These are phyloP conservation scores for Osmerus eperlanus DNA, from an alignment of 2,113 vertebrate genomes.

Conservation along the genomic window DNA sequence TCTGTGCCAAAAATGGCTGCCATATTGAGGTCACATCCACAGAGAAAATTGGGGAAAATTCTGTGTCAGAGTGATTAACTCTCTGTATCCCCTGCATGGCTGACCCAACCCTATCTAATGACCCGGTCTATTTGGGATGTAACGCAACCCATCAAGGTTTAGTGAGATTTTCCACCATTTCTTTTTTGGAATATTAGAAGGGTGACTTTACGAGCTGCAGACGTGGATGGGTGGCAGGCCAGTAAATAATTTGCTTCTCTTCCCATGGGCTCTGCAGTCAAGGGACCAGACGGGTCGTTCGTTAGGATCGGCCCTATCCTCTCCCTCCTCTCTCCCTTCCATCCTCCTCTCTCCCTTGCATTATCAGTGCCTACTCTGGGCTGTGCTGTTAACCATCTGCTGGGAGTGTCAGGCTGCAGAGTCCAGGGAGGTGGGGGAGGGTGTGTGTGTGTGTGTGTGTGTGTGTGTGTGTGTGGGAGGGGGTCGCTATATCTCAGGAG, in stretches of 20 bases:
- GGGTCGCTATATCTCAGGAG: slow-evolving; percentile 76
- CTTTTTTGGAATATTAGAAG: slow-evolving; percentile 30
- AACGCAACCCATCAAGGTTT: slow-evolving; percentile 5
- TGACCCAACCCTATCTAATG: background rate
- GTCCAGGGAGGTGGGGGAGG: slow-evolving; percentile 65
- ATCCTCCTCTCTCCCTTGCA: slow-evolving; percentile 78
- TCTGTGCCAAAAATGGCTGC: too few species aligned
- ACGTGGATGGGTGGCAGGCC: slow-evolving; percentile 36
- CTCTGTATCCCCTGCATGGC: background rate
- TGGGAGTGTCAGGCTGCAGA: slow-evolving; percentile 80
- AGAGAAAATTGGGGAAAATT: background rate
- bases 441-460: background rate
- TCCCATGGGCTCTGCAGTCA: slow-evolving; percentile 51
- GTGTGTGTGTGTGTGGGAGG: slow-evolving; percentile 55
- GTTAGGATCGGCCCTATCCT: slow-evolving; percentile 65
- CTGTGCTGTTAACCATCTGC: slow-evolving; percentile 81
- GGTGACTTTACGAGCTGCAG: slow-evolving; percentile 29
- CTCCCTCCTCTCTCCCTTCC: slow-evolving; percentile 36
- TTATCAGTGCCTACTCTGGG: slow-evolving; percentile 83
- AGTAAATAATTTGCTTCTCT: slow-evolving; percentile 46
- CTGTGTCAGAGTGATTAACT: background rate
- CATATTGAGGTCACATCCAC: background rate
- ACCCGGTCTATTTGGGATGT: background rate
- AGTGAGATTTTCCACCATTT: slow-evolving; percentile 20
- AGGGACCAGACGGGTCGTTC: slow-evolving; percentile 74